These are phyloP conservation scores for Ifrita kowaldi DNA, from an alignment of 2,113 vertebrate genomes.

Conservation along the genomic window DNA sequence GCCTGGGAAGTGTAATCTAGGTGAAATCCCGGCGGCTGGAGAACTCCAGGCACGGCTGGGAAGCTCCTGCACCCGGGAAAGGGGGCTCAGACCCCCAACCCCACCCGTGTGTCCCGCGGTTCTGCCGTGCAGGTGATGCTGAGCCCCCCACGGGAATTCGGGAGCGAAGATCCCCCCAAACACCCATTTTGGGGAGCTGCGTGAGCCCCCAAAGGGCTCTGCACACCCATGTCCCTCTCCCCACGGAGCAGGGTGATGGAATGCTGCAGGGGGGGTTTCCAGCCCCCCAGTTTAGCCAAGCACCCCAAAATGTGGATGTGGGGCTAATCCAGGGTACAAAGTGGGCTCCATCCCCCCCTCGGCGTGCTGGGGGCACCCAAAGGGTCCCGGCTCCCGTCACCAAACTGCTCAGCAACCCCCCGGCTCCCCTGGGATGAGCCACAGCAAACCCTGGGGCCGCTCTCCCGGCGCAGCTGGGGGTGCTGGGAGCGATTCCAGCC, in stretches of 20 bases:
- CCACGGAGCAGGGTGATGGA: rapidly evolving
- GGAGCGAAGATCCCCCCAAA: neutral
- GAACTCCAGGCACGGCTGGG: neutral
- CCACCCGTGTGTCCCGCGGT: rapidly evolving
- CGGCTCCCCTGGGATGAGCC: neutral
- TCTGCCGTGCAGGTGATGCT: neutral
- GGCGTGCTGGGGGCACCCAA: neutral
- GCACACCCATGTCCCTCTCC: rapidly evolving
- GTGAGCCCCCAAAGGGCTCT: neutral
- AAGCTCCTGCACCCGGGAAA: rapidly evolving
- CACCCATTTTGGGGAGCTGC: rapidly evolving
- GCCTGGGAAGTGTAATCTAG: slow-evolving; percentile 52
- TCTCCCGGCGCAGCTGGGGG: neutral
- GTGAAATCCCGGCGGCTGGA: neutral
- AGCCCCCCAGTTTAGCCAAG: neutral
- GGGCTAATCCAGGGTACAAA: rapidly evolving
- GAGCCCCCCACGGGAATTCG: rapidly evolving
- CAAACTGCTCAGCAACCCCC: neutral
- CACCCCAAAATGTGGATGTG: neutral
- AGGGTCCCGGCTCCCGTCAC: rapidly evolving
- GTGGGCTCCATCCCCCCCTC: rapidly evolving
- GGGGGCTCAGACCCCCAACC: neutral
- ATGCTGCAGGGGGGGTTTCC: rapidly evolving
- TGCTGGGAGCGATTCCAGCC: neutral
- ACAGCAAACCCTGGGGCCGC: neutral